Percentiles rank a stretch among this genome's conserved stretches.
phyloP scores from a whole-genome alignment of 2,797 vertebrate species.

The Echiichthys vipera region DNA sequence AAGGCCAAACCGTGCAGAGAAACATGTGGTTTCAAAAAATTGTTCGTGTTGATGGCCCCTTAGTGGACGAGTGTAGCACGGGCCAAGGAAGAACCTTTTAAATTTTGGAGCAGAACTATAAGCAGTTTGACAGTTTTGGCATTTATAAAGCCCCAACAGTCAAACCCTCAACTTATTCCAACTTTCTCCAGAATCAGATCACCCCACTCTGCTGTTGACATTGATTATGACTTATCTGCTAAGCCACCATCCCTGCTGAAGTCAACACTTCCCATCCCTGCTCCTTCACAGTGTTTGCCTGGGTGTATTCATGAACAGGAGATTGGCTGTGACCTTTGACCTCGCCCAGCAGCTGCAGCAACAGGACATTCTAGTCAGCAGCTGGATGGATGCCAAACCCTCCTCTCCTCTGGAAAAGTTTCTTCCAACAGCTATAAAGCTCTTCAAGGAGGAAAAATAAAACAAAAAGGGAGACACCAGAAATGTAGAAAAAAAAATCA shows the following conservation, averaged over 20 bases:
- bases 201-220: slow-evolving; percentile 16
- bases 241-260: slow-evolving; percentile 59
- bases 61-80: too few relatives aligned
- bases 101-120: too few relatives aligned
- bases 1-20: too few relatives aligned
- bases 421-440: slow-evolving; percentile 21
- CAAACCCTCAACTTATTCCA: slow-evolving; percentile 21
- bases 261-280: slow-evolving; percentile 48
- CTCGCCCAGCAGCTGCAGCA: slow-evolving; percentile 54
- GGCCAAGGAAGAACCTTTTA: too few relatives aligned
- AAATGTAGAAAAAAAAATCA: neutral
- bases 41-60: too few relatives aligned
- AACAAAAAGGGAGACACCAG: slow-evolving; percentile 10
- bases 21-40: too few relatives aligned
- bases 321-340: slow-evolving; percentile 62
- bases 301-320: slow-evolving; percentile 53
- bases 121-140: neutral
- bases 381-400: slow-evolving; percentile 48
- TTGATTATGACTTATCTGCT: slow-evolving; percentile 57
- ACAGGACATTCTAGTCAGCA: slow-evolving; percentile 61
- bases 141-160: neutral
- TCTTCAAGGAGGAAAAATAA: slow-evolving; percentile 10
- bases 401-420: slow-evolving; percentile 28
- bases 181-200: slow-evolving; percentile 17
- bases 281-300: slow-evolving; percentile 25